Base-by-base conservation (phyloP, 2,888 invertebrate species). In the Gisinianus flammeolus region DNA sequence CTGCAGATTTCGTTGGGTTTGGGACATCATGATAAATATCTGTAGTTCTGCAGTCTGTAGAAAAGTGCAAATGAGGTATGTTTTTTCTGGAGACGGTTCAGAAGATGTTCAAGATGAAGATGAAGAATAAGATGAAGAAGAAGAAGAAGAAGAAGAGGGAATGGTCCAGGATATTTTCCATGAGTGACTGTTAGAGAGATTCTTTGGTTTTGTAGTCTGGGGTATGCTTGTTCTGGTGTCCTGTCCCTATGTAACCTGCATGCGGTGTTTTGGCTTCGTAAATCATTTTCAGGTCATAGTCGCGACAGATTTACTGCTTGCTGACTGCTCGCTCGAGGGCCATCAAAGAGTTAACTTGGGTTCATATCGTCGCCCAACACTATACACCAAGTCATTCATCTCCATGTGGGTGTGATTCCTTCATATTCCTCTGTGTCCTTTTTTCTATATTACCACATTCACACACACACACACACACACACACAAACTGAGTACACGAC, bases 231-330 rank as follows among this genome's bases (percentile, higher is more conserved):
- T 70, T 77, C 77, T 70, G 26, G 62, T 77, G 77, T 77, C 70
- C 77, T 77, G 70, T 77, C 70, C 70, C 77, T 54, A n/a, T 77
- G 79, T 79, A 77, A 74, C 77, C 77, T 79, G 77, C 79, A 69
- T 78, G 78, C 81, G 79, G 82, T 81, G 80, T 83, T 81, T 81
- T 83, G 79, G 80, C 81, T 70, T 70, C 81, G 79, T 83, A 83
- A 83, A 83, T 83, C 83, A 83, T 83, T 79, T n/a, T 79, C 78
- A 80, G 82, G 83, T 82, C 82, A 82, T 81, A 83, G 79, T 81
- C 83, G 80, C 80, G 83, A 83, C 83, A 83, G 83, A 83, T 83
- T 83, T 83, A 83, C 81, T 83, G 82, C 82, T 83, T 83, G 83
- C 81, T 83, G 83, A 83, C 82, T 83, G 82, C 81, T 82, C 83